Conservation (phyloP, 2,113 vertebrate species). For the Vanacampus margaritifer region DNA sequence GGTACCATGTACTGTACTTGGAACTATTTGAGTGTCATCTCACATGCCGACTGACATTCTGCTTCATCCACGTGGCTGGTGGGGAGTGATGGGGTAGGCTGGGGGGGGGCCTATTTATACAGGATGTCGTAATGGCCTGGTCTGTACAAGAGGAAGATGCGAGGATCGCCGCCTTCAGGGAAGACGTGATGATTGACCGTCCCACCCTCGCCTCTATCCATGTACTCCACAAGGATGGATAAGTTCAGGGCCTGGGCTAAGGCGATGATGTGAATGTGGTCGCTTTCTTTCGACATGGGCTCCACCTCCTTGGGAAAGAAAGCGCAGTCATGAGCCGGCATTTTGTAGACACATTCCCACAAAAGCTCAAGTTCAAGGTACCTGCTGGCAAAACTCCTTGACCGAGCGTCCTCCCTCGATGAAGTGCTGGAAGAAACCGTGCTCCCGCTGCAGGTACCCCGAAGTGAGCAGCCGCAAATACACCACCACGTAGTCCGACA, state of each 20-base stretch:
- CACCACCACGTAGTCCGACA: constrained; percentile 91
- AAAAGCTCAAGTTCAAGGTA: constrained; percentile 32
- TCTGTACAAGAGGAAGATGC: constrained; percentile 90
- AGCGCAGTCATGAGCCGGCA: neutral
- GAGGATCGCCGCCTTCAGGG: constrained; percentile 87
- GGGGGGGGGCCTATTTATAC: constrained; percentile 79
- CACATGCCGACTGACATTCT: constrained; percentile 57
- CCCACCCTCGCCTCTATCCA: constrained; percentile 90
- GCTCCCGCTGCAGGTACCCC: constrained; percentile 87
- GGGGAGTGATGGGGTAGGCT: neutral
- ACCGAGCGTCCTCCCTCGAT: constrained; percentile 90
- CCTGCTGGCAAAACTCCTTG: constrained; percentile 93
- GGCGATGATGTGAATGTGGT: constrained; percentile 96
- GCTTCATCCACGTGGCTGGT: constrained; percentile 56
- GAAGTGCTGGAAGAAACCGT: constrained; percentile 91
- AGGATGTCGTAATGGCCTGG: constrained; percentile 95
- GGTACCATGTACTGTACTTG: constrained; percentile 38
- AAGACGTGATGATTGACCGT: constrained; percentile 90
- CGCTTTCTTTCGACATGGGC: constrained; percentile 92
- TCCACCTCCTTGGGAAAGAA: constrained; percentile 75
- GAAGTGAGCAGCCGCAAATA: constrained; percentile 93
- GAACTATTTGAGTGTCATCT: constrained; percentile 48
- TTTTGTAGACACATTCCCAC: neutral
- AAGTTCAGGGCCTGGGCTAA: constrained; percentile 87
- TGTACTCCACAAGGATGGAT: constrained; percentile 91